phyloP scores from a whole-genome alignment of 1,140 invertebrate species.

The Drosophila pseudoobscura region DNA sequence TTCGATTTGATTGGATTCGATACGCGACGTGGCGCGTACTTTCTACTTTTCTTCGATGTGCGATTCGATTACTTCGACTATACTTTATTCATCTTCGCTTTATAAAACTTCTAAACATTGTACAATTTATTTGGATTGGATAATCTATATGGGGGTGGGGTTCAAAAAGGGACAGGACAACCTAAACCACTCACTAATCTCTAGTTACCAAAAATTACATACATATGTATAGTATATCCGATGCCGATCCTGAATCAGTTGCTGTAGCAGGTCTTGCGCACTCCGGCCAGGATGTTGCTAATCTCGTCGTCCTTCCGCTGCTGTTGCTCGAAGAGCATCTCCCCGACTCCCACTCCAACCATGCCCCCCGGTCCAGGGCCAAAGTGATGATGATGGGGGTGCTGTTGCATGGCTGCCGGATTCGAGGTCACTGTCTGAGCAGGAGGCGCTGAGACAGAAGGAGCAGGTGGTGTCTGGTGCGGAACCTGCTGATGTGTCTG shows the following conservation, averaged over 20 bases:
- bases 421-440: conserved; percentile 44
- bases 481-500: conserved; percentile 15
- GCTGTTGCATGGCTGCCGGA: conserved; percentile 38
- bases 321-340: conserved; percentile 83
- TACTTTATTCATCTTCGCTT: conserved; percentile 31
- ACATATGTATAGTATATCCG: conserved; percentile 6
- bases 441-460: conserved; percentile 19
- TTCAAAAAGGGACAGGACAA: conserved; percentile 14
- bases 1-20: conserved; percentile 26
- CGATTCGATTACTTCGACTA: conserved; percentile 36
- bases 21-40: no score
- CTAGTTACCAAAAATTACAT: conserved; percentile 27
- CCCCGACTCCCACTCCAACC: conserved; percentile 51
- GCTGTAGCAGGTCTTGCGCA: conserved; percentile 93
- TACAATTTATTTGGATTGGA: conserved; percentile 27
- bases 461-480: conserved; percentile 27
- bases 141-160: not conserved
- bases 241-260: conserved; percentile 84
- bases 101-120: conserved; percentile 23
- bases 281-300: conserved; percentile 92
- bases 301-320: conserved; percentile 91
- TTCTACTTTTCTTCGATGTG: no score
- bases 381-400: conserved; percentile 50
- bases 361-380: conserved; percentile 48
- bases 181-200: conserved; percentile 42